Conservation (phyloP, 2,113 vertebrate genomes). For the human (Homo sapiens) region DNA sequence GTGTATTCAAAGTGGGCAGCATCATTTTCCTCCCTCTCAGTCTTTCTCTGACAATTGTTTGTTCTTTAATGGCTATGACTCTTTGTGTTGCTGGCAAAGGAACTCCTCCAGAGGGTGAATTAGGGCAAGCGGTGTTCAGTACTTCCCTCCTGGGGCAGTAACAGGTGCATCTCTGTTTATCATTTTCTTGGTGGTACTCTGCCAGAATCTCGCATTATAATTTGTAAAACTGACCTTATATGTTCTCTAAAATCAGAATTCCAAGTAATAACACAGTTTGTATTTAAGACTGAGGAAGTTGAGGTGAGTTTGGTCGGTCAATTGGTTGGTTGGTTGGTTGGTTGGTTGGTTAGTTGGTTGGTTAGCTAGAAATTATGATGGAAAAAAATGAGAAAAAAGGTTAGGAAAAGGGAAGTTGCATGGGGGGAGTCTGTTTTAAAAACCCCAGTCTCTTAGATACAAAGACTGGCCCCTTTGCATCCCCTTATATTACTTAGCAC, state of each 20-base stretch:
- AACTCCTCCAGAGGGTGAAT: neutral
- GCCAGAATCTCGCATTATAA: neutral
- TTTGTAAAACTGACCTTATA: neutral
- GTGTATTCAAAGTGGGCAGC: neutral
- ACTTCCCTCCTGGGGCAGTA: neutral
- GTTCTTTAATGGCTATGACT: conserved; percentile 18
- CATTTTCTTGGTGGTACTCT: neutral
- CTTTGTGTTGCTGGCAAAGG: neutral
- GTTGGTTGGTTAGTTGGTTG: neutral
- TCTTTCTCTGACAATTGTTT: neutral
- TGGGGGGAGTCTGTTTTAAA: neutral
- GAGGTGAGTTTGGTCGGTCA: neutral
- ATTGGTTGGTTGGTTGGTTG: neutral
- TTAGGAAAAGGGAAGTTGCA: neutral
- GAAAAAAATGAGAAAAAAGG: neutral
- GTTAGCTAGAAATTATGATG: neutral
- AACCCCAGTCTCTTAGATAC: neutral
- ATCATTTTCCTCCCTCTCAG: neutral
- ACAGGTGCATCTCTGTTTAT: neutral
- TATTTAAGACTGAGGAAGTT: neutral
- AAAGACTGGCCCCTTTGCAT: neutral
- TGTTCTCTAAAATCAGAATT: conserved; percentile 2
- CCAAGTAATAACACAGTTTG: neutral
- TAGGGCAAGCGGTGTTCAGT: neutral
- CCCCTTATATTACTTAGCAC: neutral